Conservation (phyloP, 2,113 vertebrate genomes). For the Xyliphius kryptos region DNA sequence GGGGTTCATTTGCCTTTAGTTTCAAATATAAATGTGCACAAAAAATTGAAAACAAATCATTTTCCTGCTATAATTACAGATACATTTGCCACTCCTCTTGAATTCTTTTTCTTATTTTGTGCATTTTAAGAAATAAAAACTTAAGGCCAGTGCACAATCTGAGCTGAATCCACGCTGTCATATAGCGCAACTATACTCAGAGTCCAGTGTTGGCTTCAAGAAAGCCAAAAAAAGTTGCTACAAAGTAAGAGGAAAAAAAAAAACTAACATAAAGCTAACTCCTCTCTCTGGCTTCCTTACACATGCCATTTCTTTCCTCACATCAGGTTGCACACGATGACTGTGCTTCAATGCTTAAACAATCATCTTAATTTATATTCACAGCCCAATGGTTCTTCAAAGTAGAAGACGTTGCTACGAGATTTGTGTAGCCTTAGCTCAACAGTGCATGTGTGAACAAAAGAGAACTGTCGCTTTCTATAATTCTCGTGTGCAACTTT, state of each 20-base stretch:
- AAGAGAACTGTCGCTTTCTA: no score
- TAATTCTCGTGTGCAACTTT: no score
- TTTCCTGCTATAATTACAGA: neutral
- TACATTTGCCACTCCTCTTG: neutral
- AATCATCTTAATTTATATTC: no score
- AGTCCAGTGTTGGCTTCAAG: constrained; percentile 39
- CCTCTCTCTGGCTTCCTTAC: no score
- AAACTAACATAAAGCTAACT: no score
- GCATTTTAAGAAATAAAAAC: constrained; percentile 35
- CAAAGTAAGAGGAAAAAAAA: constrained; percentile 3
- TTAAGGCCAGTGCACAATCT: constrained; percentile 58
- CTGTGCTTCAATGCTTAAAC: no score
- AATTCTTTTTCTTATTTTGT: constrained; percentile 15
- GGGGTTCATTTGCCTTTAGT: neutral
- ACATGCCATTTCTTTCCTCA: no score
- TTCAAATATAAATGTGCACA: constrained; percentile 6
- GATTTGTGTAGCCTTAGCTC: no score
- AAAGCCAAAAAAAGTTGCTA: constrained; percentile 20
- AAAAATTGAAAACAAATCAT: constrained; percentile 2
- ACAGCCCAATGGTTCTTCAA: no score
- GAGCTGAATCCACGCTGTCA: constrained; percentile 52
- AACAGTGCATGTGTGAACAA: no score
- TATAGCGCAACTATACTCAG: constrained; percentile 57
- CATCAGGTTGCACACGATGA: no score
- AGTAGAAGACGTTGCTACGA: no score